These are phyloP conservation scores for Grallaria varia DNA, from an alignment of 2,113 vertebrate genomes.

Conservation along the genomic window DNA sequence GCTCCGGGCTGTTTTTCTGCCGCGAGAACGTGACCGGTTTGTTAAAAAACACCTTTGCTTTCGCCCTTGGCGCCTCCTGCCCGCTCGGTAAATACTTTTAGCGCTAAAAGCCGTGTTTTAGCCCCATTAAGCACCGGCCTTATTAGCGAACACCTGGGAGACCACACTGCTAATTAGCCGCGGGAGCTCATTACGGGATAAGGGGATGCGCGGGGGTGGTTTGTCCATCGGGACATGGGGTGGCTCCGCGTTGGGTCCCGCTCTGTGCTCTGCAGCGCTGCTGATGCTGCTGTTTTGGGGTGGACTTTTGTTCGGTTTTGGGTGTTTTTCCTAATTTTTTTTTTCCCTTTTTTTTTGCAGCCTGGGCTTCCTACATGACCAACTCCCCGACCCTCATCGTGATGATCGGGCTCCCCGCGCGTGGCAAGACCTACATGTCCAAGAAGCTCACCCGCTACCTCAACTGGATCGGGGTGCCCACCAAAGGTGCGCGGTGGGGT, in stretches of 20 bases:
- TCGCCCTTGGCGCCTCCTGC: not conserved
- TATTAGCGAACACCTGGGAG: not conserved
- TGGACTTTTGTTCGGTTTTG: no score
- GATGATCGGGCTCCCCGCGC: constrained; percentile 93
- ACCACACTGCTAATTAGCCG: accelerated
- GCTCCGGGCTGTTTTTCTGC: not conserved
- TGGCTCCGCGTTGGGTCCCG: not conserved
- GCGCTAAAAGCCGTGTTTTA: not conserved
- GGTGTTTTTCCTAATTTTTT: no score
- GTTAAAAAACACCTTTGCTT: not conserved
- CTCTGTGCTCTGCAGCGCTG: not conserved
- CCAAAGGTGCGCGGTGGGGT: no score
- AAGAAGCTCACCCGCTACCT: constrained; percentile 98
- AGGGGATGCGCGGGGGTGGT: not conserved
- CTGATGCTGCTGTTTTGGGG: not conserved
- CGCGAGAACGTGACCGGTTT: not conserved
- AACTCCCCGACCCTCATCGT: constrained; percentile 96
- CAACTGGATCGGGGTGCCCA: constrained; percentile 98
- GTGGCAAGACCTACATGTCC: constrained; percentile 93
- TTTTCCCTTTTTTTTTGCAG: constrained; percentile 73
- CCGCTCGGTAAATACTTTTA: not conserved
- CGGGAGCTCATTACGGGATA: not conserved
- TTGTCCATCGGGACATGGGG: accelerated
- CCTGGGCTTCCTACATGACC: constrained; percentile 98
- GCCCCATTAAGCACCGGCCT: not conserved